These are phyloP conservation scores for Drosophila nr. fundita DNA, from an alignment of 2,888 invertebrate species.

Conservation along the genomic window DNA sequence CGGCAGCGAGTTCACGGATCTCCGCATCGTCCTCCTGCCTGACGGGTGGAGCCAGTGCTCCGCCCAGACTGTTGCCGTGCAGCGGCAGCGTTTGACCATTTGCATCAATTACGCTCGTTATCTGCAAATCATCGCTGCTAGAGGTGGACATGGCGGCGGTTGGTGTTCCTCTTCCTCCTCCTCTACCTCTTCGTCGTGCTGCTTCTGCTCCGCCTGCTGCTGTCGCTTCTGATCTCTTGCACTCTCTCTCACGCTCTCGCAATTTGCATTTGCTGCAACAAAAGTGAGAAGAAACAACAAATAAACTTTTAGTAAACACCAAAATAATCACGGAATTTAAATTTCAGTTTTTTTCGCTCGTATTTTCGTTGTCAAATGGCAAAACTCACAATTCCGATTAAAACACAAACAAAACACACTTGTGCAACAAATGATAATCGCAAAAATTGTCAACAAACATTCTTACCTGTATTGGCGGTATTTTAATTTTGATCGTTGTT, in stretches of 20 bases:
- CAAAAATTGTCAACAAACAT: not conserved
- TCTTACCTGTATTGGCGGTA: no score
- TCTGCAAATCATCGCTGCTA: conserved; percentile 75
- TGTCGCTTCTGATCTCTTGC: conserved; percentile 2
- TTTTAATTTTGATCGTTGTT: no score
- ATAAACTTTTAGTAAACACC: conserved; percentile 14
- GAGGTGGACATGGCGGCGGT: conserved; percentile 54
- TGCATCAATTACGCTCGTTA: conserved; percentile 81
- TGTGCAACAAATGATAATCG: not conserved
- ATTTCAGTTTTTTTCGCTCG: not conserved
- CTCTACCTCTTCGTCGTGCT: conserved; percentile 5
- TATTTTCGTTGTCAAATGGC: not conserved
- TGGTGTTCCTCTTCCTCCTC: conserved; percentile 8
- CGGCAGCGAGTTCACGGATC: no score
- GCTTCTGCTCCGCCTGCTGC: conserved; percentile 9
- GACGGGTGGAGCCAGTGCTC: conserved; percentile 73
- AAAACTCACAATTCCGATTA: not conserved
- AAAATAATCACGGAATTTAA: not conserved
- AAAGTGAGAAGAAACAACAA: conserved; percentile 17
- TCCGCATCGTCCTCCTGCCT: no score
- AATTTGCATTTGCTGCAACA: conserved; percentile 52
- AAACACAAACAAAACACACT: no score
- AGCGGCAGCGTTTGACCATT: conserved; percentile 83
- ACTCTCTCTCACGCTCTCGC: conserved; percentile 21
- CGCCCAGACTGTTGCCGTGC: conserved; percentile 81